These are phyloP conservation scores for Psephotus haematonotus DNA, from an alignment of 2,113 vertebrate species.

Conservation along the genomic window DNA sequence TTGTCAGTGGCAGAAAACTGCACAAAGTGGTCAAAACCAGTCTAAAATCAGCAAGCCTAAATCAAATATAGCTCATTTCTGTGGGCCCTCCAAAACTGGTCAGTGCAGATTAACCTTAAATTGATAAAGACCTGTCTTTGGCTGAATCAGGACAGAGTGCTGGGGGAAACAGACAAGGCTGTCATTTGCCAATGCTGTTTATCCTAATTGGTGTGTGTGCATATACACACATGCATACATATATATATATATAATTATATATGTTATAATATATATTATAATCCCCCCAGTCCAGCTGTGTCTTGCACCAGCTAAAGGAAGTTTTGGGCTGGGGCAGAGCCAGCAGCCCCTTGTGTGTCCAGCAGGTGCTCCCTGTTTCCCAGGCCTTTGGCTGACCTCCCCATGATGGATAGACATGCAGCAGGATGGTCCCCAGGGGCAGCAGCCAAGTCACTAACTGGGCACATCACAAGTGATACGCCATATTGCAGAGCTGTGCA, in stretches of 20 bases:
- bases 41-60: background rate
- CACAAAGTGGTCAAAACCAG: background rate
- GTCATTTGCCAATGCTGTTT: accelerated
- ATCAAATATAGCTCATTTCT: background rate
- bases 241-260: background rate
- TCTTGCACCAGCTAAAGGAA: background rate
- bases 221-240: background rate
- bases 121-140: background rate
- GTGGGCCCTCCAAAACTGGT: background rate
- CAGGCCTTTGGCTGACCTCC: background rate
- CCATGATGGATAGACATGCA: background rate
- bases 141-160: accelerated
- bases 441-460: background rate
- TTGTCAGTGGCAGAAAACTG: background rate
- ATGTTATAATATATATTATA: background rate
- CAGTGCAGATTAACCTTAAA: background rate
- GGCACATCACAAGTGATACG: accelerated
- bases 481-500: background rate
- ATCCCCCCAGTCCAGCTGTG: accelerated
- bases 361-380: accelerated
- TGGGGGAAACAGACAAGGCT: background rate
- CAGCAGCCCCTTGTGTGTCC: background rate
- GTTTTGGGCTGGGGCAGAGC: background rate
- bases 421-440: background rate
- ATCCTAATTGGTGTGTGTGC: accelerated